Percentiles rank a stretch among this genome's conserved stretches.
phyloP scores from a whole-genome alignment of 2,888 invertebrate species.

The Cremastinae sp. region DNA sequence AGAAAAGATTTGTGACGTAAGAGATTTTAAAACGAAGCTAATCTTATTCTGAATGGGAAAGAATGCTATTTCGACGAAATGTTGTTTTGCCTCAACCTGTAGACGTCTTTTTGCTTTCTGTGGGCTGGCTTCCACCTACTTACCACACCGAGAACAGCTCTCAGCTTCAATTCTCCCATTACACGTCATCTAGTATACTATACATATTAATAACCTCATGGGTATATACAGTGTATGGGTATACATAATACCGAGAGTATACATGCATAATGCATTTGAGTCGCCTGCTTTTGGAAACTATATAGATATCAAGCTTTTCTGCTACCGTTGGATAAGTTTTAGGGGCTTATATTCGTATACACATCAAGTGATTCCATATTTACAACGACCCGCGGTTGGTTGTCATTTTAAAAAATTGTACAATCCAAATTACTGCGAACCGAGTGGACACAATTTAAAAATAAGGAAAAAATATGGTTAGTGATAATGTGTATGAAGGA shows the following conservation, averaged over 20 bases:
- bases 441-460: too few species aligned
- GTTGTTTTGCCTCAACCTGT: constrained; percentile 39
- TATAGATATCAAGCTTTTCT: constrained; percentile 34
- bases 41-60: neutral
- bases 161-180: constrained; percentile 50
- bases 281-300: constrained; percentile 26
- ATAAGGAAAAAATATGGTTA: too few species aligned
- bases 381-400: constrained; percentile 20
- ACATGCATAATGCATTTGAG: constrained; percentile 57
- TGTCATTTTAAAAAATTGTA: neutral
- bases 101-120: constrained; percentile 18
- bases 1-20: too few species aligned
- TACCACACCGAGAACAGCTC: constrained; percentile 41
- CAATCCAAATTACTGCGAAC: neutral
- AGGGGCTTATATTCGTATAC: constrained; percentile 14
- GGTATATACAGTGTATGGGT: constrained; percentile 37
- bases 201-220: constrained; percentile 58
- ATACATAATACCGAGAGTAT: constrained; percentile 26
- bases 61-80: neutral
- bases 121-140: constrained; percentile 36
- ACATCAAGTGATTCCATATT: constrained; percentile 31
- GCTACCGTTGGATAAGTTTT: constrained; percentile 30
- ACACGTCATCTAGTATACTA: constrained; percentile 53
- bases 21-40: too few species aligned
- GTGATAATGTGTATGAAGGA: too few species aligned